Conservation (phyloP, 92 coral and sea anemone species). For the Isaurus tuberculatus region DNA sequence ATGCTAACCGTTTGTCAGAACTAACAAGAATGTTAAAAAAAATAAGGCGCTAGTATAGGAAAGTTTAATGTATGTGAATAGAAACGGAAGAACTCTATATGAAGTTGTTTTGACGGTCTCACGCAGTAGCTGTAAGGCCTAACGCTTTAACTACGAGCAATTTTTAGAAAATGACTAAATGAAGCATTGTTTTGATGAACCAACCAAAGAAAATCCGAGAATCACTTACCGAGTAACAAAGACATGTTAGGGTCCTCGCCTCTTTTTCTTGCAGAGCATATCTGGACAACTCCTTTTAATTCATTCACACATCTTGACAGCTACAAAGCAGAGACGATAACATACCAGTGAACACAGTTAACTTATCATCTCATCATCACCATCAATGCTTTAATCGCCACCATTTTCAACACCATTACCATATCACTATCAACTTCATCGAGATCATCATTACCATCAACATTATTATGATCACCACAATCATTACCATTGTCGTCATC, state of each 20-base stretch:
- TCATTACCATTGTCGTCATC: background rate
- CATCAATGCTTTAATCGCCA: background rate
- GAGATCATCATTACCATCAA: background rate
- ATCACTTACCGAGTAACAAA: slow-evolving; percentile 63
- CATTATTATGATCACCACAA: background rate
- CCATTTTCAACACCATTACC: background rate
- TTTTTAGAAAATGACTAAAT: too few species aligned
- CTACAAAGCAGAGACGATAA: slow-evolving; percentile 27
- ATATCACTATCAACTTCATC: background rate
- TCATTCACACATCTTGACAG: slow-evolving; percentile 76
- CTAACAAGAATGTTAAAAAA: too few species aligned
- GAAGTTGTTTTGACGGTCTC: too few species aligned
- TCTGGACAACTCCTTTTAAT: slow-evolving; percentile 80
- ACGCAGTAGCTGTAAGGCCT: too few species aligned
- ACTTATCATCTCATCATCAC: too few species aligned
- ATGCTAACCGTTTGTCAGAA: too few species aligned
- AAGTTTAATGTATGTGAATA: too few species aligned
- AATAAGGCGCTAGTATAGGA: too few species aligned
- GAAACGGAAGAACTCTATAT: too few species aligned
- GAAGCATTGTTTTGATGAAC: too few species aligned
- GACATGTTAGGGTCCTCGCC: slow-evolving; percentile 94
- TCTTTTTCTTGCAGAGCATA: slow-evolving; percentile 77
- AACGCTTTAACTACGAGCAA: too few species aligned
- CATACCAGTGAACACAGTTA: background rate
- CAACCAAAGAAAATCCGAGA: too few species aligned